Base-by-base conservation (phyloP, 2,113 vertebrate genomes). In the Scatophagus argus region DNA sequence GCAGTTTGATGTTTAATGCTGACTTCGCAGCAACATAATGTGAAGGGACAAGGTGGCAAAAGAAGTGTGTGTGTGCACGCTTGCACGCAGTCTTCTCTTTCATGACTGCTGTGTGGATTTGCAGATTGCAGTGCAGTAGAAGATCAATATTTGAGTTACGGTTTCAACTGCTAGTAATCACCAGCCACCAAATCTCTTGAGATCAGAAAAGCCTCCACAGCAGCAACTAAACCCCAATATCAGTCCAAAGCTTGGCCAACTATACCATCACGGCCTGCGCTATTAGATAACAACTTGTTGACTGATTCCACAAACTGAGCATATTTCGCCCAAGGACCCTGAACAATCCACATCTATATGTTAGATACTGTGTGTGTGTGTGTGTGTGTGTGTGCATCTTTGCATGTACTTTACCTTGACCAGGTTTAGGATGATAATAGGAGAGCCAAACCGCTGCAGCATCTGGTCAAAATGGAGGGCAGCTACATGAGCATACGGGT, bases 391-490 rank as follows among this genome's bases (percentile, higher is more conserved):
- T 41, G 25, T 51, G 47, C 4, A 25, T 4, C 43, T 44, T 6
- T 44, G 66, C 27, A 12, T 55, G 8, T 29, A 14, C 7, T 11
- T 49, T 94, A 99, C 98, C 98, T 99, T 99, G 41, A 99, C 98
- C 23, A 99, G 95, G 91, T 99, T 99, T 89, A 99, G 84, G 92
- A 99, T 99, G 82, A 99, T 98, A 85, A 99, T 96, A 1, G 98
- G 98, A 2, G 98, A 98, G 25, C 98, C 98, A 81, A 99, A 99
- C 47, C 98, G 95, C 93, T 99, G 97, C 55, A 99, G 93, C 98
- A 99, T 99, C 94, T 99, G 98, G 90, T 99, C 98, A 80, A 99
- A 99, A 88, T 99, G 98, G 85, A 98, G 96, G 31, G 94, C 97
- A 29, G 98, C 97, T 55, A 97, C 94, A 0, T 96, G 96, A 2